Base-by-base conservation (phyloP, 2,113 vertebrate genomes). In the Conger conger region DNA sequence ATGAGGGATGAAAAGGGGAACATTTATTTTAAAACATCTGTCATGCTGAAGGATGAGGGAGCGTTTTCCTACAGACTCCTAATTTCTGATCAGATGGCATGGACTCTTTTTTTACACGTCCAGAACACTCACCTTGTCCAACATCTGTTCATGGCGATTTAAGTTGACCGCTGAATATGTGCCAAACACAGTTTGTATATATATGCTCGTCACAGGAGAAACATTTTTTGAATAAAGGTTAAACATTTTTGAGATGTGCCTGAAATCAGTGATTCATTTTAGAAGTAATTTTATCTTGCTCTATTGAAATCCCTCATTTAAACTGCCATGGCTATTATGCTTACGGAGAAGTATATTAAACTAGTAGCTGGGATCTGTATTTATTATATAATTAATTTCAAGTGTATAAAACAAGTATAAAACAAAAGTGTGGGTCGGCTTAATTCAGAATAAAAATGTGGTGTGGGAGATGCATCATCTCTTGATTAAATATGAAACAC, bases 201-300 rank as follows among this genome's bases (percentile, higher is more conserved):
- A 54, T 85, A 87, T 93, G 81, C 91, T 85, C 92, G 88, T 87
- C 86, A 84, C 84, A 87, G 42, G 78, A 76, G 91, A 73, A 90
- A 87, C 84, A n/a, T 92, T 96, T 95, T 96, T 93, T 90, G 94
- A 96, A 95, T 90, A 93, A 96, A 96, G 90, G 89, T 92, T 42
- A 85, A 87, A 92, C 4, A 7, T 27, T 63, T 91, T 92, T 91
- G 86, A 86, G 33, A 68, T 86, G 54, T 15, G 18, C 3, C 45
- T n/a, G 23, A 37, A 42, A 86, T 87, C 20, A 33, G 45, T 9
- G 4, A 27, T 73, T 13, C 33, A 33, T 2, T 73, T 30, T 33
- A 27, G 68, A 20, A 13, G 45, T 50, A 8, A 50, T 50, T 50
- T 13, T 50, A 8, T 13, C 1, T 1, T 50, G 45, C 45, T 3